Evolutionary conservation across 2,797 vertebrate species (phyloP), one percentile per base, ranked within the genome.

Genomic region (Crocidura indochinensis): DNA sequence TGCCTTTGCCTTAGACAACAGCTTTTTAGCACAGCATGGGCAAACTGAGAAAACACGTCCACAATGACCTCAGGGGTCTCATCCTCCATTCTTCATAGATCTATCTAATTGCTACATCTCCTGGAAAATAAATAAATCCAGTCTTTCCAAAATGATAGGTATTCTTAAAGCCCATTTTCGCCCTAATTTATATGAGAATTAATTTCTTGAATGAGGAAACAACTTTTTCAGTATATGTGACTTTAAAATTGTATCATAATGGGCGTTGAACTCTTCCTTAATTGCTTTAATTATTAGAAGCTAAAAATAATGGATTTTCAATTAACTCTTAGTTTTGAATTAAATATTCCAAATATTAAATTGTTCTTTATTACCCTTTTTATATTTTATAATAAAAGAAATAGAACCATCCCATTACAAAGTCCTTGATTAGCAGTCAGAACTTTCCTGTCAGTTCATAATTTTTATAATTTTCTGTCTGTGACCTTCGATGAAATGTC

Each of bases 1-100:
- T 95, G 96, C 95, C 96, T 95, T 97, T 97, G 97, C 96, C 96
- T 98, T 97, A 97, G 96, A 98, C 97, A 98, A 98, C 98, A 98
- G 97, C 97, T 98, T 98, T 98, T 97, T 97, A 97, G 97, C 98
- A 94, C 96, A 97, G 97, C 96, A 91, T 97, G 97, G 95, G 96
- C 94, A 98, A 97, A 97, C 97, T 94, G 97, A 98, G 97, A 97
- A 98, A 98, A 97, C 97, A 97, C 44, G 67, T 98, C 96, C 97
- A 97, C 97, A 84, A 51, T 96, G 97, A 98, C 98, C 98, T 97
- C 96, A 0, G 97, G 97, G 96, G 96, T 84, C 95, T 94, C 81
- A 65, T 95, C 94, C 65, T 88, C 97, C 79, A 93, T 91, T 97
- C 96, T 95, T 97, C 96, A 95, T 84, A 96, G 95, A 96, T 95